These are phyloP conservation scores for Celastrina argiolus DNA, from an alignment of 2,888 invertebrate genomes.

Conservation along the genomic window DNA sequence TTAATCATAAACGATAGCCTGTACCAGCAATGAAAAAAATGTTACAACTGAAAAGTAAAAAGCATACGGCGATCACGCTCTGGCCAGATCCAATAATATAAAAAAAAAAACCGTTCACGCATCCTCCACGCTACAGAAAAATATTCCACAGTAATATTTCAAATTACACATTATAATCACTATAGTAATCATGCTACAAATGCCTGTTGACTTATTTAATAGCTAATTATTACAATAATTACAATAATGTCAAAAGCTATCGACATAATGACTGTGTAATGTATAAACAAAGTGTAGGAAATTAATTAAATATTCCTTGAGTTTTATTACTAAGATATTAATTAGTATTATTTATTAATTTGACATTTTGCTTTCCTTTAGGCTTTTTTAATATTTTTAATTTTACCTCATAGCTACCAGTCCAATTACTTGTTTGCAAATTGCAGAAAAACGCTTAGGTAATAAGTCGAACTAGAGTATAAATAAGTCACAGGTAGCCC, in stretches of 20 bases:
- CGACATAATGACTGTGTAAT: not conserved
- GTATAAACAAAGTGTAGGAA: not conserved
- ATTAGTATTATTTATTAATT: not conserved
- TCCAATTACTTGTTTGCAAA: too few relatives aligned
- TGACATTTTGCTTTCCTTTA: not conserved
- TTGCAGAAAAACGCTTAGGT: too few relatives aligned
- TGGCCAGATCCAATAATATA: not conserved
- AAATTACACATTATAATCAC: not conserved
- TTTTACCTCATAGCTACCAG: too few relatives aligned
- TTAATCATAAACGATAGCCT: not conserved
- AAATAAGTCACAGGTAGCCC: too few relatives aligned
- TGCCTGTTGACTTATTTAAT: not conserved
- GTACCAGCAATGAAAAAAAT: not conserved
- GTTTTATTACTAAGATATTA: not conserved
- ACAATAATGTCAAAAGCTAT: slow-evolving; percentile 7
- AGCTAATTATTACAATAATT: not conserved
- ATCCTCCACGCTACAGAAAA: not conserved
- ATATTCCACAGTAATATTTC: not conserved
- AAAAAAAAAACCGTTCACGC: not conserved
- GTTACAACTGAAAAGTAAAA: not conserved
- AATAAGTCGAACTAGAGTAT: too few relatives aligned
- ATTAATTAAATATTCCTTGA: not conserved
- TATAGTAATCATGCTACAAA: not conserved
- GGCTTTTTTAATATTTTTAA: too few relatives aligned
- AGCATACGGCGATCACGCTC: not conserved